Evolutionary conservation across 1,140 invertebrate genomes (phyloP).

Genomic region (Diplogasteroides magnus): DNA sequence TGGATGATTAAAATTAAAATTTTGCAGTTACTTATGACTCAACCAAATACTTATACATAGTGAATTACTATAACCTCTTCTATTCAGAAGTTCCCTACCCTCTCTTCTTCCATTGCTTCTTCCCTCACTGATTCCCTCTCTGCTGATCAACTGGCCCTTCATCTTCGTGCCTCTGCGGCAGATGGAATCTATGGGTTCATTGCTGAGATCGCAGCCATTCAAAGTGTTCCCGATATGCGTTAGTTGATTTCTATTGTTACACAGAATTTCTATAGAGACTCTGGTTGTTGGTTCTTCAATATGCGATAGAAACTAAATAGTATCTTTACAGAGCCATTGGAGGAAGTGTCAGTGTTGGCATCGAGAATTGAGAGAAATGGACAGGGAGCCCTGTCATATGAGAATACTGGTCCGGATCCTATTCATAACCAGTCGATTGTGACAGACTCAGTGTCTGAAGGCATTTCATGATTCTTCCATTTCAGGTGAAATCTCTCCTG

Average conservation of each 20-base stretch:
- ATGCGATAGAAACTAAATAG: too few relatives aligned
- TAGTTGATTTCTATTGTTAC: slow-evolving; percentile 57
- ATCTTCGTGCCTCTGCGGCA: slow-evolving; percentile 87
- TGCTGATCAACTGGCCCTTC: slow-evolving; percentile 71
- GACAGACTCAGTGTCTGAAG: too few relatives aligned
- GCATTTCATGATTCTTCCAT: slow-evolving; percentile 65
- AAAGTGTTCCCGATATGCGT: slow-evolving; percentile 81
- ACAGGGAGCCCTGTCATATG: slow-evolving; percentile 78
- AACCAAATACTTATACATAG: too few relatives aligned
- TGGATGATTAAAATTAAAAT: too few relatives aligned
- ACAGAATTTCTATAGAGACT: slow-evolving; percentile 20
- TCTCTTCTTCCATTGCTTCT: not conserved
- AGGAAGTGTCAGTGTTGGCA: slow-evolving; percentile 82
- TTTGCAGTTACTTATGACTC: too few relatives aligned
- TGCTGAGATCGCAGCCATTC: slow-evolving; percentile 88
- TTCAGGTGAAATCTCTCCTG: slow-evolving; percentile 80
- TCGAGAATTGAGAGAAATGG: slow-evolving; percentile 76
- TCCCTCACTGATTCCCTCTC: slow-evolving; percentile 7
- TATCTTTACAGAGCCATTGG: slow-evolving; percentile 72
- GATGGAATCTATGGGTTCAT: slow-evolving; percentile 89
- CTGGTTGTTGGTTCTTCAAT: too few relatives aligned
- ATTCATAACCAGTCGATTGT: not conserved
- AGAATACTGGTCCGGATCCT: slow-evolving; percentile 40
- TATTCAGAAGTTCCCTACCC: slow-evolving; percentile 29
- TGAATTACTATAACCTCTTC: too few relatives aligned